A percentile compares a stretch with the other conserved stretches of the same genome.
Conservation (phyloP, 2,888 invertebrate species). For the Patella ulyssiponensis region DNA sequence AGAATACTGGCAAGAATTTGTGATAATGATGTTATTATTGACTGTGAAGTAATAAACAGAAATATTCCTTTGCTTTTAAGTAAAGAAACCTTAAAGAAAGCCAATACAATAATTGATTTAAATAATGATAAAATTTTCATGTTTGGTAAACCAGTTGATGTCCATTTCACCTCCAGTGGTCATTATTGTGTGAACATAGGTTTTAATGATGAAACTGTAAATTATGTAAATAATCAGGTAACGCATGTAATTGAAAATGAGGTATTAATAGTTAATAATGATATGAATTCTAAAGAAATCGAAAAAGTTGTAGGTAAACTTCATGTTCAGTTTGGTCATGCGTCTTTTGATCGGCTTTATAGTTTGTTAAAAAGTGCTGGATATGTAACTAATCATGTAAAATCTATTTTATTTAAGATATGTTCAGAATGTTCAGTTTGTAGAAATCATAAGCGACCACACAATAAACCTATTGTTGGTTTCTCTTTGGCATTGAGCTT, state of each 20-base stretch:
- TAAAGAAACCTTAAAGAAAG: conserved; percentile 27
- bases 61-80: conserved; percentile 31
- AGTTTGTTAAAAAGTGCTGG: conserved; percentile 35
- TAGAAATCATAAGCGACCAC: conserved; percentile 4
- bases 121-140: conserved; percentile 27
- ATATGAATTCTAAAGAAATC: not conserved
- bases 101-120: conserved; percentile 22
- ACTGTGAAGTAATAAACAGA: conserved; percentile 23
- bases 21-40: conserved; percentile 9
- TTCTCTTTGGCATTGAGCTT: conserved; percentile 23
- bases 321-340: conserved; percentile 46
- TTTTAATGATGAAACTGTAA: not conserved
- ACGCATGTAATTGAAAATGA: not conserved
- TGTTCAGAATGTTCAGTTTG: conserved; percentile 29
- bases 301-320: conserved; percentile 32
- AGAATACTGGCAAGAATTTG: conserved; percentile 23
- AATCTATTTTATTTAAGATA: conserved; percentile 27
- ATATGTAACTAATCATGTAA: conserved; percentile 15
- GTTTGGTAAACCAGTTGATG: conserved; percentile 22
- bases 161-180: conserved; percentile 29
- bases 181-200: conserved; percentile 30
- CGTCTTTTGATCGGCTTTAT: conserved; percentile 33
- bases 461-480: conserved; percentile 20
- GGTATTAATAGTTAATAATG: not conserved
- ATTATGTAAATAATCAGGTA: not conserved